Evolutionary conservation across 2,113 vertebrate species (phyloP).

Genomic region (Prunella fulvescens): DNA sequence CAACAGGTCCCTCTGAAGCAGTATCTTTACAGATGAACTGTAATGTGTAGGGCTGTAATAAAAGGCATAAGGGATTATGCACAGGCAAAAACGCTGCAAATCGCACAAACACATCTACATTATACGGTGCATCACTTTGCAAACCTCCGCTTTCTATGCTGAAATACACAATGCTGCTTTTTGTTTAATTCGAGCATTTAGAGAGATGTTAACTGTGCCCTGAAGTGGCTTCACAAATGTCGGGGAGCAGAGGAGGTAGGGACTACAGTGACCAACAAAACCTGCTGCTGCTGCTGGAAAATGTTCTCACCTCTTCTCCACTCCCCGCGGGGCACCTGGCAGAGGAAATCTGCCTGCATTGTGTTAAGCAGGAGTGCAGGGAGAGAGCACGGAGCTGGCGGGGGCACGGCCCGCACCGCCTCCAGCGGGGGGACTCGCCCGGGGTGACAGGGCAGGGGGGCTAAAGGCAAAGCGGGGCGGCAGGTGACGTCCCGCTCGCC

Average conservation of each 20-base stretch:
- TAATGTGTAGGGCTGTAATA: conserved; percentile 74
- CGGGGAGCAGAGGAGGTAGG: not conserved
- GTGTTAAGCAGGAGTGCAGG: not conserved
- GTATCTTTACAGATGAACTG: conserved; percentile 82
- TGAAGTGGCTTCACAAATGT: not conserved
- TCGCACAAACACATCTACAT: conserved; percentile 2
- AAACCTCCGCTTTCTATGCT: not conserved
- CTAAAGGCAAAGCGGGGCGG: not conserved
- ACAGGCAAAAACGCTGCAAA: conserved; percentile 53
- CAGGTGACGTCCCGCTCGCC: not conserved
- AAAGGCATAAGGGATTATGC: conserved; percentile 72
- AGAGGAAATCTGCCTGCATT: not conserved
- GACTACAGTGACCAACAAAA: not conserved
- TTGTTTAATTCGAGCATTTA: not conserved
- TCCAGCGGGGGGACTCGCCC: too few relatives aligned
- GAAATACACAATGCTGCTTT: not conserved
- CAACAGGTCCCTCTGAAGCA: conserved; percentile 91
- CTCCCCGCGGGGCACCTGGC: not conserved
- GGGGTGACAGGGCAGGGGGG: not conserved
- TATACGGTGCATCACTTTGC: not conserved
- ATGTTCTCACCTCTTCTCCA: not conserved
- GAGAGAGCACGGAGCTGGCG: not conserved
- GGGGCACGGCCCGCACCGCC: not conserved
- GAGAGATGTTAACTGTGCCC: not conserved
- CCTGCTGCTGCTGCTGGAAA: not conserved